Percentiles rank a stretch among this genome's conserved stretches.
phyloP scores from a whole-genome alignment of 2,113 vertebrate genomes.

The Acinonyx jubatus region DNA sequence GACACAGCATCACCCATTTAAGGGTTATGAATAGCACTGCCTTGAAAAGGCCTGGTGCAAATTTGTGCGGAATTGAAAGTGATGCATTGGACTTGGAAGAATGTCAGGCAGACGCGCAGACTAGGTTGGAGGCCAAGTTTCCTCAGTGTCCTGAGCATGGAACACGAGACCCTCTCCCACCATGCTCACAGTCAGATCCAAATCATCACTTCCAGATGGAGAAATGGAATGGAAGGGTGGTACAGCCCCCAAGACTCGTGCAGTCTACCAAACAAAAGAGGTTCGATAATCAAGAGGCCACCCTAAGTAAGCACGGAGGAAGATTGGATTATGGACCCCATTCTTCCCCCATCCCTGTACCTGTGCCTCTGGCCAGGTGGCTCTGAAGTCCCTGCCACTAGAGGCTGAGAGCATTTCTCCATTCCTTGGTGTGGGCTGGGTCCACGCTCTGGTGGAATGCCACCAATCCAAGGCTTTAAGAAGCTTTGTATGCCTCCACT shows the following conservation, averaged over 20 bases:
- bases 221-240: neutral
- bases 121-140: neutral
- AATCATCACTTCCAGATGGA: neutral
- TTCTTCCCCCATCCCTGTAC: neutral
- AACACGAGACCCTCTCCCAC: neutral
- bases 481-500: neutral
- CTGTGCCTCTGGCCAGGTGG: neutral
- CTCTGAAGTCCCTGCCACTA: neutral
- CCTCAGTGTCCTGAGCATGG: neutral
- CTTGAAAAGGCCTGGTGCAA: conserved; percentile 52
- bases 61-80: neutral
- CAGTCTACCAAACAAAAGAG: neutral
- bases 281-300: neutral
- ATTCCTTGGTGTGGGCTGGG: neutral
- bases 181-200: neutral
- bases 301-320: neutral
- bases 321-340: neutral
- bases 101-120: neutral
- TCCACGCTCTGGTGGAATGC: neutral
- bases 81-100: neutral
- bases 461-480: neutral
- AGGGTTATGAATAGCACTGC: conserved; percentile 44
- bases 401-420: neutral
- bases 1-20: conserved; percentile 31
- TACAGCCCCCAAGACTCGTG: neutral